A percentile compares a stretch with the other conserved stretches of the same genome.
These are phyloP conservation scores for Champsocephalus esox DNA, from an alignment of 2,797 vertebrate species.

Conservation along the genomic window DNA sequence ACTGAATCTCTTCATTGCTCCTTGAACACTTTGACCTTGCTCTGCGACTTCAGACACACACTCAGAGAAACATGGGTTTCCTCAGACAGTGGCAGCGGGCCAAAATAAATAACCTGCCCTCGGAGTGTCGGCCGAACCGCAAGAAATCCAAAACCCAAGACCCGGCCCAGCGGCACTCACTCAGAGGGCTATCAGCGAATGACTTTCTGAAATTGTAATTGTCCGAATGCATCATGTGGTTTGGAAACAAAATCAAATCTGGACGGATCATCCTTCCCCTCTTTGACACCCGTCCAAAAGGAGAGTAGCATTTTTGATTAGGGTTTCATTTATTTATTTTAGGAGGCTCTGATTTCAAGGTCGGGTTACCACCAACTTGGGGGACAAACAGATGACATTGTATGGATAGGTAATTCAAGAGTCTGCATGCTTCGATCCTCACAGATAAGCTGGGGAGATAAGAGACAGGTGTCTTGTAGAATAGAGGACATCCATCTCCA, in stretches of 20 bases:
- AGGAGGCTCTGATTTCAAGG: constrained; percentile 80
- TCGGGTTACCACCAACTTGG: constrained; percentile 79
- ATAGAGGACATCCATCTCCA: constrained; percentile 81
- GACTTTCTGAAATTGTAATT: constrained; percentile 91
- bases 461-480: constrained; percentile 84
- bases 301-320: constrained; percentile 82
- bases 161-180: constrained; percentile 70
- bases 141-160: constrained; percentile 84
- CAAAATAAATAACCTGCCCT: constrained; percentile 81
- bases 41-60: constrained; percentile 64
- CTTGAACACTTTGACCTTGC: constrained; percentile 76
- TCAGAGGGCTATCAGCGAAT: constrained; percentile 85
- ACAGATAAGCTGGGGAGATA: constrained; percentile 81
- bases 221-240: constrained; percentile 88
- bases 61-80: constrained; percentile 76
- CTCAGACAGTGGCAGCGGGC: constrained; percentile 71
- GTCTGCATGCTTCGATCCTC: constrained; percentile 82
- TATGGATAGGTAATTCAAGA: constrained; percentile 81
- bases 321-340: constrained; percentile 84
- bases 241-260: constrained; percentile 86
- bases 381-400: constrained; percentile 83
- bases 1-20: constrained; percentile 53
- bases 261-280: constrained; percentile 80
- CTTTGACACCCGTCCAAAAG: constrained; percentile 77
- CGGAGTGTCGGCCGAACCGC: constrained; percentile 83